Conservation (phyloP, 2,113 vertebrate species). For the Aspidoscelis tigris region DNA sequence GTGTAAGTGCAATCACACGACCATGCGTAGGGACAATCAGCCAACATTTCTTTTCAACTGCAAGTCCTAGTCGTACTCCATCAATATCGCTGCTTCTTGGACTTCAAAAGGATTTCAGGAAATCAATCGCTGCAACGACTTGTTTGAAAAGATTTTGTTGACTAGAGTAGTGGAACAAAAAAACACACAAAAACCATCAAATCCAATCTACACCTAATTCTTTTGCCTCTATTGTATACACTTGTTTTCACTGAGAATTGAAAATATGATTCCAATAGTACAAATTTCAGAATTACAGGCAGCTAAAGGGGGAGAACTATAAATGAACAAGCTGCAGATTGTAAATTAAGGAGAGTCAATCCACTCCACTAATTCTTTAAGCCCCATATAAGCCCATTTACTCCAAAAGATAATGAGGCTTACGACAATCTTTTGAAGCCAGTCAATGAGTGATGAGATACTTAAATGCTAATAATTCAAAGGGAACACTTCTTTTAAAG, state of each 20-base stretch:
- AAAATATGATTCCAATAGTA: not conserved
- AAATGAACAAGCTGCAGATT: not conserved
- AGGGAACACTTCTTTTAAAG: not conserved
- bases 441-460: not conserved
- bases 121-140: no score
- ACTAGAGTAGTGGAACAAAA: no score
- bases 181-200: no score
- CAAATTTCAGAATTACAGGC: not conserved
- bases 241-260: not conserved
- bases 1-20: no score
- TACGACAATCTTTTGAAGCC: not conserved
- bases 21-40: no score
- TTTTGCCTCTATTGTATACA: no score
- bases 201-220: no score
- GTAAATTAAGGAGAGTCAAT: not conserved
- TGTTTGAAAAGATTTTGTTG: no score
- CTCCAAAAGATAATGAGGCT: slow-evolving; percentile 10
- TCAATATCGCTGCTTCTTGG: no score
- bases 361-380: slow-evolving; percentile 6
- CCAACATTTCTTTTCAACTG: no score
- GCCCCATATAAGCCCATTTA: not conserved
- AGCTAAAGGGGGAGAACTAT: not conserved
- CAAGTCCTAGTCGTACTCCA: no score
- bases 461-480: not conserved
- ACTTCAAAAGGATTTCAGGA: no score